Evolutionary conservation across 1,140 invertebrate genomes (phyloP).

Genomic region (Panagrolaimus sp.): DNA sequence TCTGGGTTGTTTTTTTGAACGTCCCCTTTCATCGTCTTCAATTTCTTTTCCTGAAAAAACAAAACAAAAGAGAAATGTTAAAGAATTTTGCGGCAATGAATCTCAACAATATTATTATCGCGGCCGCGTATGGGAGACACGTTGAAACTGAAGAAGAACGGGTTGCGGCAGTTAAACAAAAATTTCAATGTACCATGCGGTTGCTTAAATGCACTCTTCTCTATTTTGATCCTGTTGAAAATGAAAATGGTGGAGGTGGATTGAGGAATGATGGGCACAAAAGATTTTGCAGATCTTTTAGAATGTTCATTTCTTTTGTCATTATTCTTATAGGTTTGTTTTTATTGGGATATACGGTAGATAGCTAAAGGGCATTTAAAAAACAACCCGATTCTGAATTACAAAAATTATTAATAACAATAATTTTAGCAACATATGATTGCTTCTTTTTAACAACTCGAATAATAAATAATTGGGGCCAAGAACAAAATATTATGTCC

Average conservation of each 20-base stretch:
- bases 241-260: not conserved
- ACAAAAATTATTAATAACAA: too few relatives aligned
- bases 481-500: not conserved
- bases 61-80: too few relatives aligned
- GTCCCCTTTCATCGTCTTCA: not conserved
- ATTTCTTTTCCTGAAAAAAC: too few relatives aligned
- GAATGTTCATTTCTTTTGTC: not conserved
- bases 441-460: not conserved
- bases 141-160: constrained; percentile 10
- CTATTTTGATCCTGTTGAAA: not conserved
- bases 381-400: too few relatives aligned
- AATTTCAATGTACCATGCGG: constrained; percentile 3
- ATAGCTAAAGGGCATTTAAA: too few relatives aligned
- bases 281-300: not conserved
- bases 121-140: not conserved
- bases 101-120: not conserved
- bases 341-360: too few relatives aligned
- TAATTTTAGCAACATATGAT: constrained; percentile 2
- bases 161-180: constrained; percentile 2
- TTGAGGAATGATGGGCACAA: too few relatives aligned
- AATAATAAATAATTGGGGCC: not conserved
- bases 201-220: not conserved
- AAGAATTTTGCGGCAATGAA: constrained; percentile 1
- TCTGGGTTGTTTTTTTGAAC: not conserved
- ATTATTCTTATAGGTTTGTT: too few relatives aligned